phyloP scores from a whole-genome alignment of 2,113 vertebrate genomes.

The Oenanthe melanoleuca region DNA sequence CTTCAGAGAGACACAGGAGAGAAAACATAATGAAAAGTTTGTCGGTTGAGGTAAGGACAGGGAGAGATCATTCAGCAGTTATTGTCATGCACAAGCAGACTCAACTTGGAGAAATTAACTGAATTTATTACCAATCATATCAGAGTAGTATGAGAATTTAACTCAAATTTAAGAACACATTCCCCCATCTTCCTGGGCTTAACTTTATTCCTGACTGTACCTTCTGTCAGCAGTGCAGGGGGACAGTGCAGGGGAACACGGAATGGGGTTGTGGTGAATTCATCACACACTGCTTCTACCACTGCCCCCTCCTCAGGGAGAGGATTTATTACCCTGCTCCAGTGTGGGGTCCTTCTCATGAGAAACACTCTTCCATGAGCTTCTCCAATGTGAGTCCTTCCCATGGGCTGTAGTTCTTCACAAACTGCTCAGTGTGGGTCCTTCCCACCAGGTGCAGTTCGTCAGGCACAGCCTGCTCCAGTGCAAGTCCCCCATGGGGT shows the following conservation, averaged over 20 bases:
- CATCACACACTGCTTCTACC: not conserved
- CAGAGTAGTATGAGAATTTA: not conserved
- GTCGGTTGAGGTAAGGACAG: not conserved
- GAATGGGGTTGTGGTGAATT: not conserved
- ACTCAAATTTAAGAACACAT: not conserved
- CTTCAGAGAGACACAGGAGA: not conserved
- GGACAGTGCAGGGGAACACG: not conserved
- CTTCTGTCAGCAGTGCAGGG: not conserved
- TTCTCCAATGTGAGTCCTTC: not conserved
- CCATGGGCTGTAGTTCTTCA: not conserved
- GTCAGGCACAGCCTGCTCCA: not conserved
- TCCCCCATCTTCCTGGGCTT: not conserved
- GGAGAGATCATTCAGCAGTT: not conserved
- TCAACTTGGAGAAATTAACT: not conserved
- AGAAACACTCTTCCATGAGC: not conserved
- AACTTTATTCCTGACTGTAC: not conserved
- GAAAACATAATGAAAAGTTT: not conserved
- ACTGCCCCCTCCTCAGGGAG: not conserved
- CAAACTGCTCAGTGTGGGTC: not conserved
- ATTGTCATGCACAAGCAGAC: not conserved
- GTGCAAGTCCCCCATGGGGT: fast-evolving
- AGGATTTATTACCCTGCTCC: not conserved
- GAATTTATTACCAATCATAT: not conserved
- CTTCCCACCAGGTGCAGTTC: not conserved
- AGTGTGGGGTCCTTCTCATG: not conserved